Evolutionary conservation across 2,888 invertebrate genomes (phyloP), one percentile per base, ranked within the genome.

Genomic region (Microctonus brassicae): DNA sequence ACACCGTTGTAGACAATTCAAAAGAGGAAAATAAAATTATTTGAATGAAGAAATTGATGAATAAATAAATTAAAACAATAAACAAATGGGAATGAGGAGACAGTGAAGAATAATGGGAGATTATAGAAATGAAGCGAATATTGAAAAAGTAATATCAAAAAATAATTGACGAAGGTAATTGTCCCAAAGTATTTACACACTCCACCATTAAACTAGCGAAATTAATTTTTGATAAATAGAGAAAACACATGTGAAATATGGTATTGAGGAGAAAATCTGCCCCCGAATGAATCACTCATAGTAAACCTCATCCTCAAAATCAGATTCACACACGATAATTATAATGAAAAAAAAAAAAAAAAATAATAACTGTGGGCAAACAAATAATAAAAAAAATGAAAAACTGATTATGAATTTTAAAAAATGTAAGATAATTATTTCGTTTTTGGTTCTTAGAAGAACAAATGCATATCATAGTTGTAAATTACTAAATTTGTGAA

Each of bases 381-480:
- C 33, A 52, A 66, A 58, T 24, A 67, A 71, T 34, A 10, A 57
- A 52, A 29, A 29, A 57, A 20, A 57, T 70, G 69, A 68, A 68
- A 72, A 70, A 75, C 66, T 62, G 65, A 74, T 64, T 70, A 67
- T 77, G 70, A 58, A 75, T n/a, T 77, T 74, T 76, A 72, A 17
- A 33, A 29, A 29, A 75, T 78, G 77, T 77, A 75, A 73, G 64
- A 73, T 71, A 65, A 71, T 75, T 73, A 47, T 47, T 74, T 76
- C 73, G 53, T 76, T 86, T 86, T 86, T 81, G 80, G 87, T 90
- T 92, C 90, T 91, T 91, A 91, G 91, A 92, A 91, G 91, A 92
- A 92, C 91, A 88, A 93, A 94, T 94, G 94, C 94, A 94, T 94
- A 94, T 94, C 94, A 94, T 94, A 94, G 94, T 93, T 94, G 94